A percentile compares a stretch with the other conserved stretches of the same genome.
Evolutionary conservation across 1,140 invertebrate species (phyloP).

Genomic region (Ceratina australensis): DNA sequence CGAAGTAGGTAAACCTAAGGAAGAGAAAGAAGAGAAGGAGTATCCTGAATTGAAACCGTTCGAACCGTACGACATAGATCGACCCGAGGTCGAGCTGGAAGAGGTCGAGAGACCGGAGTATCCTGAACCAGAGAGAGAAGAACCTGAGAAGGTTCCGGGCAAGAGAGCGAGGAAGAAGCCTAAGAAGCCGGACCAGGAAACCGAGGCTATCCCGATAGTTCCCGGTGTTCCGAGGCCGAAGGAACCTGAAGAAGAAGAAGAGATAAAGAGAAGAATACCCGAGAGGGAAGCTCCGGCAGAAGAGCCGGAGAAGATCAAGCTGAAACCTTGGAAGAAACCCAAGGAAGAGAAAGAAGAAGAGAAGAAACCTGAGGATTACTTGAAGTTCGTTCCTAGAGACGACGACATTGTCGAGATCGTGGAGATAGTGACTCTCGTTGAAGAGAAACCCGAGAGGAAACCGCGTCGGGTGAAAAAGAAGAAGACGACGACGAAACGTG

Average conservation of each 20-base stretch:
- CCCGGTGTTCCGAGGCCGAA: constrained; percentile 80
- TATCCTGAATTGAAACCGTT: constrained; percentile 20
- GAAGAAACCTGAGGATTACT: constrained; percentile 61
- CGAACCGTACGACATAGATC: constrained; percentile 51
- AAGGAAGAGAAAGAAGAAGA: neutral
- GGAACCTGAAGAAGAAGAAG: constrained; percentile 78
- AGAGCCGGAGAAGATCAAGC: constrained; percentile 67
- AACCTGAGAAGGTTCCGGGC: constrained; percentile 65
- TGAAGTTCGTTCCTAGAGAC: constrained; percentile 53
- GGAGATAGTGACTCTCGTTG: constrained; percentile 10
- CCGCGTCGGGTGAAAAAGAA: constrained; percentile 25
- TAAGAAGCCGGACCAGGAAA: constrained; percentile 80
- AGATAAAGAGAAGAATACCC: constrained; percentile 81
- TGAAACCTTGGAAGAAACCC: constrained; percentile 78
- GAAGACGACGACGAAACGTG: constrained; percentile 26
- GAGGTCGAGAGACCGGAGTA: constrained; percentile 70
- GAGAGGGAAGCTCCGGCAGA: constrained; percentile 67
- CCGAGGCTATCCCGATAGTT: constrained; percentile 76
- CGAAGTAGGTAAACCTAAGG: neutral
- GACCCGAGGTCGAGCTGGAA: constrained; percentile 59
- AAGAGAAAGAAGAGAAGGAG: constrained; percentile 13
- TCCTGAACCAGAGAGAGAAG: constrained; percentile 75
- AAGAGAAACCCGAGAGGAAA: constrained; percentile 59
- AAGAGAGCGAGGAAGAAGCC: constrained; percentile 76
- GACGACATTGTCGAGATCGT: constrained; percentile 38